Percentiles rank a stretch among this genome's conserved stretches.
phyloP scores from a whole-genome alignment of 2,113 vertebrate species.

The Felis chaus region DNA sequence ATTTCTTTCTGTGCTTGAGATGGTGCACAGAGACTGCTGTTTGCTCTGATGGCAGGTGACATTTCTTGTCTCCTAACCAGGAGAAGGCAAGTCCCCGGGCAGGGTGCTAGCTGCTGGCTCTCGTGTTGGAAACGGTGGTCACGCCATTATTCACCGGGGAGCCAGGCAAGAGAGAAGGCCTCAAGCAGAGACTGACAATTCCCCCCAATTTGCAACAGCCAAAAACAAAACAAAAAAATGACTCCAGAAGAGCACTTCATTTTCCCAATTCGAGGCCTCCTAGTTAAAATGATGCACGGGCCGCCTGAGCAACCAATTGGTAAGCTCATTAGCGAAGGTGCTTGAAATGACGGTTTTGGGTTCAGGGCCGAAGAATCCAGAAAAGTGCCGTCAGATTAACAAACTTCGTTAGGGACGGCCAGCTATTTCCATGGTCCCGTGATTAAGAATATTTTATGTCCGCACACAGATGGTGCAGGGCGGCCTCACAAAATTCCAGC shows the following conservation, averaged over 20 bases:
- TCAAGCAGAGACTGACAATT: neutral
- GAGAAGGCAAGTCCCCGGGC: neutral
- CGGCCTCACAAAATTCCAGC: neutral
- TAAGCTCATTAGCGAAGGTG: neutral
- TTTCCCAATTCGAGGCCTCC: neutral
- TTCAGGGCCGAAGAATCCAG: neutral
- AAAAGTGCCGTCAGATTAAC: neutral
- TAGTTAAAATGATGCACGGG: neutral
- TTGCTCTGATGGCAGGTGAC: accelerated
- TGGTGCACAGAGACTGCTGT: neutral
- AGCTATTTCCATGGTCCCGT: neutral
- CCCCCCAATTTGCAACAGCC: neutral
- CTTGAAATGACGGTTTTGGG: neutral
- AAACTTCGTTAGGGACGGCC: neutral
- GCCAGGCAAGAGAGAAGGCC: neutral
- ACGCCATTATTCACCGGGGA: neutral
- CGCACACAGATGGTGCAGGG: neutral
- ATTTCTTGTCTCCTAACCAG: neutral
- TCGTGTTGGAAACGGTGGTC: neutral
- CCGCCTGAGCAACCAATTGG: accelerated
- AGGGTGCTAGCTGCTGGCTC: no score
- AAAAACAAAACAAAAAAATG: neutral
- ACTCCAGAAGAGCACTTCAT: neutral
- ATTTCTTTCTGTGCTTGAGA: neutral
- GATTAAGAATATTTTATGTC: neutral